Evolutionary conservation across 2,888 invertebrate genomes (phyloP), one percentile per base, ranked within the genome.

Genomic region (Incurvaria masculella): DNA sequence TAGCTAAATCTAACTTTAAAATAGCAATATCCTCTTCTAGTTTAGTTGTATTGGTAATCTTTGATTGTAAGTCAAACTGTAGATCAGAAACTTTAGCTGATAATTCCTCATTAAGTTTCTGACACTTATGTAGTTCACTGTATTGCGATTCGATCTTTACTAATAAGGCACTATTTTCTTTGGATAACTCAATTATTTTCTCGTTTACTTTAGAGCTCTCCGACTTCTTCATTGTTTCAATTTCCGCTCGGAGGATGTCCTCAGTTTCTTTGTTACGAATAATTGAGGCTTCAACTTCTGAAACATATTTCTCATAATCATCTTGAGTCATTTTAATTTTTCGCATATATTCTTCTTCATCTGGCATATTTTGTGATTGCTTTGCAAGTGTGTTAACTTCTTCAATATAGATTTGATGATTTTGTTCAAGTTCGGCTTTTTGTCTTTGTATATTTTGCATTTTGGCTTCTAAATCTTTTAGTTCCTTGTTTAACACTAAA

Each of bases 401-500:
- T 16, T 44, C 23, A 19, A 14, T 20, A 6, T 38, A 21, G 39
- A 19, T 27, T 26, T 18, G 52, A 49, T 2, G 52, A 52, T 61
- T 43, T 47, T 57, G 60, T 50, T 62, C 56, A 40, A 62, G 16
- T 33, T 58, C 53, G 21, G 50, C 49, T 16, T 45, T 48, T 43
- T 47, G 42, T 19, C 58, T 61, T 21, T 56, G 54, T 33, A 59
- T 55, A 53, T 62, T 63, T 48, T 62, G 57, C 21, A 64, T 50
- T 53, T 60, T 62, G 4, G n/a, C 51, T 57, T 38, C 44, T 38
- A 74, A 54, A 4, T 63, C 61, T 41, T 68, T 67, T 38, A 78
- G 56, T 53, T 69, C 68, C 40, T 60, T 61, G 44, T 72, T 64
- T 46, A 79, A 55, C 4, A 68, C 63, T 44, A 56, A 53, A 52